Evolutionary conservation across 2,888 invertebrate genomes (phyloP), one percentile per base, ranked within the genome.

Genomic region (Synergus gifuensis): DNA sequence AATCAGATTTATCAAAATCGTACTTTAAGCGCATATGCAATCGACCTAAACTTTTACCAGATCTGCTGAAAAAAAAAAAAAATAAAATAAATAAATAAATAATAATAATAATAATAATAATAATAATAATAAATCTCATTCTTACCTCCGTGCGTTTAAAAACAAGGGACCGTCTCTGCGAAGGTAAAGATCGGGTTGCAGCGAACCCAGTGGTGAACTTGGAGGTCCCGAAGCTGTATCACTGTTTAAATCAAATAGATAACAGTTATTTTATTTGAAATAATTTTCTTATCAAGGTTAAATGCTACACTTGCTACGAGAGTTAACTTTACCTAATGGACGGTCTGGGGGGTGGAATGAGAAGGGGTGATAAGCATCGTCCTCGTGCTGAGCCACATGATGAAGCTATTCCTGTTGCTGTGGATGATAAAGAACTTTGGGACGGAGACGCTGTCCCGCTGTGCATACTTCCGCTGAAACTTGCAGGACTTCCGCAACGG

Each of bases 1-100:
- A 94, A 92, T 98, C 98, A 18, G 97, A 98, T 84, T 97, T 94
- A 91, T 98, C 96, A 89, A 97, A 97, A 93, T 98, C 98, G 89
- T 98, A 98, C 88, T 96, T 97, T 79, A 98, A 93, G 78, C 97
- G 94, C 86, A 98, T 94, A 90, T 98, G 98, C 83, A 98, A 94
- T 82, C 97, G 94, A 54, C 98, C 98, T 67, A 97, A 94, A 58
- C 95, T 95, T 5, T 95, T 95, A 9, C 96, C 96, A 28, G 93
- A 93, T 78, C 94, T 93, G n/a, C 5, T 44, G 2, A 54, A 46
- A 4, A 69, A 44, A 60, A n/a, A n/a, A n/a, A n/a, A n/a, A n/a
- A n/a, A n/a, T n/a, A n/a, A n/a, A n/a, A n/a, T n/a, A n/a, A n/a
- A n/a, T n/a, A n/a, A n/a, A n/a, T n/a, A n/a, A n/a, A n/a, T n/a